Evolutionary conservation across 2,113 vertebrate genomes (phyloP), one percentile per base, ranked within the genome.

Genomic region (Neogobius melanostomus): DNA sequence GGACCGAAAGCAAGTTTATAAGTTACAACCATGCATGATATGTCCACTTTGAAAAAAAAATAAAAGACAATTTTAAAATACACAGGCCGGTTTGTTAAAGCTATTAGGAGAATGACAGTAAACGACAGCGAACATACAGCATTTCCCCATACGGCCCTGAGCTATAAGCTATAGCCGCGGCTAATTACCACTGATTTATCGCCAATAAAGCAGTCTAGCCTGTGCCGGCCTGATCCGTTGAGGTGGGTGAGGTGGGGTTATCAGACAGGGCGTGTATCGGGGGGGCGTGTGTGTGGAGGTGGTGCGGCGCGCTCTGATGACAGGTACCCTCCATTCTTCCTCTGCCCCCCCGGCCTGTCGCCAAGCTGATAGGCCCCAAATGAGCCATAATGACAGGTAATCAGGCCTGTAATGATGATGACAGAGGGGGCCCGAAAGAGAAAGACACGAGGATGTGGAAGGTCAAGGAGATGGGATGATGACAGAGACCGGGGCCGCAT

Each of bases 351-450:
- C 68, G 17, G 71, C 74, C 79, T 90, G 91, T 87, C 87, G 82
- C 84, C 91, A 88, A 66, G 63, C 72, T 90, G 90, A 93, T 87
- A 90, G 87, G 80, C 83, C 89, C 88, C 86, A 90, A 88, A 92
- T 91, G 89, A 87, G 88, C 71, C 77, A 77, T 90, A 91, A 93
- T 84, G 82, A 88, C 88, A 88, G 84, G 88, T 90, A 93, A 91
- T 93, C 88, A 90, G 80, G 68, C 70, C 79, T 76, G 73, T 85
- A 88, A 91, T 83, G 71, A 92, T 84, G 79, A 90, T 91, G 84
- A 87, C 82, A 89, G 60, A 85, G 80, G 88, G 28, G 71, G 83
- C 71, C 28, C 79, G 28, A 68, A 17, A 74, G 47, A 51, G 54
- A 63, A 49, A 63, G 43, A 71, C 48, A 67, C 50, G 43, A 44